phyloP scores from a whole-genome alignment of 2,113 vertebrate genomes.

The Ailuropoda melanoleuca region DNA sequence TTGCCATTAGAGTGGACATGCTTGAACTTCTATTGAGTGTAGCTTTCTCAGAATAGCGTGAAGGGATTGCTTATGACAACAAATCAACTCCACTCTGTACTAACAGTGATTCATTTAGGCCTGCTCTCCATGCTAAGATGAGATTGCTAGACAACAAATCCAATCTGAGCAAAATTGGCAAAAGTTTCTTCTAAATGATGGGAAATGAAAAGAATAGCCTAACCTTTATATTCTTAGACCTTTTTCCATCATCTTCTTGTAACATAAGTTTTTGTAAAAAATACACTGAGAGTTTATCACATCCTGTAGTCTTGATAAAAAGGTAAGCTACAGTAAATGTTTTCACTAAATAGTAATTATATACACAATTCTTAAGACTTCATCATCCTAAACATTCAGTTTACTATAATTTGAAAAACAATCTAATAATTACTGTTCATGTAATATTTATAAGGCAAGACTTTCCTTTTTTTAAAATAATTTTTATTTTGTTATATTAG shows the following conservation, averaged over 20 bases:
- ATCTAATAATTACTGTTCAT: neutral
- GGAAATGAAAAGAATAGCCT: neutral
- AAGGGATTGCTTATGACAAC: conserved; percentile 7
- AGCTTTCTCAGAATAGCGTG: neutral
- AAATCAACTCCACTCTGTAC: neutral
- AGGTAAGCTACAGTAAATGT: neutral
- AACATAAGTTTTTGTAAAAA: neutral
- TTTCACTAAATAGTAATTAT: neutral
- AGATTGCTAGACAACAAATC: neutral
- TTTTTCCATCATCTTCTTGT: neutral
- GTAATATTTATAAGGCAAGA: neutral
- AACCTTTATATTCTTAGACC: conserved; percentile 7
- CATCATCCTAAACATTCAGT: neutral
- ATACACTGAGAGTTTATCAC: neutral
- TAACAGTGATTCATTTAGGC: neutral
- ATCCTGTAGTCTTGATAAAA: neutral
- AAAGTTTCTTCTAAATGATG: neutral
- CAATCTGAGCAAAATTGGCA: neutral
- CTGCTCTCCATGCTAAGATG: neutral
- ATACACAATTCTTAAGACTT: neutral
- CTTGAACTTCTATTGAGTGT: neutral
- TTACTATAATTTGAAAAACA: neutral
- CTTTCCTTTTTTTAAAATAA: neutral
- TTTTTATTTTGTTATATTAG: no score
- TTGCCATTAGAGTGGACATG: neutral